phyloP scores from a whole-genome alignment of 2,888 invertebrate genomes.

The Epiblema foenella region DNA sequence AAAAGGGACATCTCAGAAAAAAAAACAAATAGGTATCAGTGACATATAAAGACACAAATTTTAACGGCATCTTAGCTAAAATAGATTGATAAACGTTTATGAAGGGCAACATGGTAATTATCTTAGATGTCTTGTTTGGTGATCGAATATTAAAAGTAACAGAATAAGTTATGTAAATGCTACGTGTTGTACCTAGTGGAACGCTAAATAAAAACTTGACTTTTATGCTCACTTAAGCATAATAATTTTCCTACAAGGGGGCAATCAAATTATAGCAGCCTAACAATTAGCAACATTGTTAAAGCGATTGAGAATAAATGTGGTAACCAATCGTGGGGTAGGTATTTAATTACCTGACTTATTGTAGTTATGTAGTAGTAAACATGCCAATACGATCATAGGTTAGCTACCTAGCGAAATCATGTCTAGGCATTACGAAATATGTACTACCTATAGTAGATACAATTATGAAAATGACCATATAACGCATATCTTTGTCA shows the following conservation, averaged over 20 bases:
- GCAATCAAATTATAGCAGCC: conserved; percentile 16
- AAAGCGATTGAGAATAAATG: conserved; percentile 1
- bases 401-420: neutral
- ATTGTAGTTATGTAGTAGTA: neutral
- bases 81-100: too few relatives aligned
- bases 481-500: neutral
- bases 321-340: neutral
- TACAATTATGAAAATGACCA: neutral
- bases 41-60: too few relatives aligned
- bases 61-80: too few relatives aligned
- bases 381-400: neutral
- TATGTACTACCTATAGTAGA: neutral
- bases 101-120: too few relatives aligned
- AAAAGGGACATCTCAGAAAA: too few relatives aligned
- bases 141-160: neutral
- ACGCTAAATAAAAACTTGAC: conserved; percentile 13
- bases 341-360: too few relatives aligned
- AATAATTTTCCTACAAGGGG: conserved; percentile 8
- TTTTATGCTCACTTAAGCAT: conserved; percentile 3
- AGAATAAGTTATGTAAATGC: neutral
- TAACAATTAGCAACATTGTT: conserved; percentile 23
- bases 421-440: neutral
- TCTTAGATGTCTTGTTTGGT: too few relatives aligned
- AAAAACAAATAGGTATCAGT: too few relatives aligned
- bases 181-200: neutral